Evolutionary conservation across 2,797 vertebrate species (phyloP), one percentile per base, ranked within the genome.

Genomic region (Sebastes cheni): DNA sequence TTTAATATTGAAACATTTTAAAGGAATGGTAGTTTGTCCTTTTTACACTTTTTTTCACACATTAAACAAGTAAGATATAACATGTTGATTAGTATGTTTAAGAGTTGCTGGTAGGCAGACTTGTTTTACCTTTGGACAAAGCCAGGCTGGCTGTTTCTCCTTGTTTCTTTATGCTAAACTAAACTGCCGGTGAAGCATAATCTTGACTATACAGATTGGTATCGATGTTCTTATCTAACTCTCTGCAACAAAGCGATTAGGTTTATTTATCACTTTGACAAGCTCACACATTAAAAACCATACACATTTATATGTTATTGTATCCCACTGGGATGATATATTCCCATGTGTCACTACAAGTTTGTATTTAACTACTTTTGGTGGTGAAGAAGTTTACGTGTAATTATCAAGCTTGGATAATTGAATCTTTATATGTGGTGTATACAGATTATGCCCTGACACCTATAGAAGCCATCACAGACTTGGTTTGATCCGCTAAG

Each of bases 401-500:
- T 79, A 77, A 75, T 71, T 77, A 67, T 75, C 5, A 59, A 34
- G 56, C 55, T 50, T 73, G 29, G 65, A 78, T 77, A 73, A 73
- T 78, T 72, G 1, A 34, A 62, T 73, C 25, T 50, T 61, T 55
- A 67, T 34, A 73, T 69, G 72, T 32, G 67, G 55, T 77, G 39
- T 72, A 77, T 56, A 59, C 32, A 81, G 62, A 80, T 59, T 80
- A 52, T 52, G 46, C 75, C 8, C 62, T 42, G 55, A 84, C 78
- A 82, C 70, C 75, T 86, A 61, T 10, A 68, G 67, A 68, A 69
- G 50, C 59, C 13, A 66, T 60, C 20, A 59, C 34, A 82, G 58
- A 34, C 27, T 77, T 66, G 14, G 36, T 71, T 71, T 80, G 14
- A 59, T 77, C 73, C 81, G 69, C 67, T 68, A 86, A 83, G 39